These are phyloP conservation scores for Zaprionus davidi DNA, from an alignment of 1,140 invertebrate genomes.

Conservation along the genomic window DNA sequence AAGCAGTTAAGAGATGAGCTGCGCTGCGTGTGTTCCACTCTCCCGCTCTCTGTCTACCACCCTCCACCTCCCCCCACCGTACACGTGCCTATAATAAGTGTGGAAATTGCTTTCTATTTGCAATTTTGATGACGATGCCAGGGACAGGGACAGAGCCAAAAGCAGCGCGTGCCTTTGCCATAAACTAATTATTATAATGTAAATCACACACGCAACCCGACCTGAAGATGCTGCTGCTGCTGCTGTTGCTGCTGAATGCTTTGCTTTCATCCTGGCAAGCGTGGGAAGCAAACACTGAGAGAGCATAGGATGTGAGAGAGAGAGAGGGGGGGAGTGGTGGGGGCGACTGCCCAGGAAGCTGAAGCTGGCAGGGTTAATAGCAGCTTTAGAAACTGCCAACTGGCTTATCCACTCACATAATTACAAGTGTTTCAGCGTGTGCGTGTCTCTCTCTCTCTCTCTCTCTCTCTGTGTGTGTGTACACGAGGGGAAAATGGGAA, in stretches of 20 bases:
- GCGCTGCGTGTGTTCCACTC: background rate
- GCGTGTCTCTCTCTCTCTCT: background rate
- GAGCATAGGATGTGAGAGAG: too few relatives aligned
- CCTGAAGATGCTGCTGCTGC: slow-evolving; percentile 2
- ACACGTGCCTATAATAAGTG: slow-evolving; percentile 65
- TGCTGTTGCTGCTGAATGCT: background rate
- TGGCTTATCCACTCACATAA: slow-evolving; percentile 40
- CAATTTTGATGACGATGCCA: slow-evolving; percentile 59
- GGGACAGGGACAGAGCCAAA: background rate
- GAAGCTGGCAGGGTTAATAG: slow-evolving; percentile 8
- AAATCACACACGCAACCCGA: slow-evolving; percentile 53
- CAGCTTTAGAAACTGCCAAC: slow-evolving; percentile 24
- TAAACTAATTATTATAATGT: slow-evolving; percentile 73
- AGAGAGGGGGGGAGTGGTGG: background rate
- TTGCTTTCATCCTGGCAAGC: background rate
- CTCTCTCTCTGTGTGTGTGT: background rate
- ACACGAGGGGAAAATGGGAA: background rate
- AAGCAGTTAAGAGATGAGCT: slow-evolving; percentile 15
- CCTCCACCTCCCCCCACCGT: background rate
- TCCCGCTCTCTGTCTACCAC: background rate
- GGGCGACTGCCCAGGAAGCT: slow-evolving; percentile 20
- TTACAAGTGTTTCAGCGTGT: slow-evolving; percentile 25
- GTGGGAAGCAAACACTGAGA: background rate
- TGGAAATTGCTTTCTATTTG: slow-evolving; percentile 70
- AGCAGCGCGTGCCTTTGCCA: slow-evolving; percentile 48